These are phyloP conservation scores for Oreochromis aureus DNA, from an alignment of 2,113 vertebrate genomes.

Conservation along the genomic window DNA sequence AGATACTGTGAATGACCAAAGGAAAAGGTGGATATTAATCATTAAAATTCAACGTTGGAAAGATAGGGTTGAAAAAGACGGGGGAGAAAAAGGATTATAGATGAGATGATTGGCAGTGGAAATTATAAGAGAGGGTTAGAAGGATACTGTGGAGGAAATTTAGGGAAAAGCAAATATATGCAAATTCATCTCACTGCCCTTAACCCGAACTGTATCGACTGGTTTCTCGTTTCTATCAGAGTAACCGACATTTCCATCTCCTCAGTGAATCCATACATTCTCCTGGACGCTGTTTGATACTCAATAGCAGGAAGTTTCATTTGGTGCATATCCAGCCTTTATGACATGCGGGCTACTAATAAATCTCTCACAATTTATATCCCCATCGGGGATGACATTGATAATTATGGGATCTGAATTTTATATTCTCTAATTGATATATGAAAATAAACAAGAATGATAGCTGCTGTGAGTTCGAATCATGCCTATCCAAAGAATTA, in stretches of 20 bases:
- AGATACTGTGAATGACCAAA: background rate
- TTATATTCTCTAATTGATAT: slow-evolving; percentile 65
- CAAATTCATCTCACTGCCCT: slow-evolving; percentile 18
- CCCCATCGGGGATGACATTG: slow-evolving; percentile 41
- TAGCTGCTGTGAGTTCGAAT: slow-evolving; percentile 46
- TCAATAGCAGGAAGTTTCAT: slow-evolving; percentile 14
- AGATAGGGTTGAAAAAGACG: slow-evolving; percentile 4
- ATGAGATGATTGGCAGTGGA: slow-evolving; percentile 37
- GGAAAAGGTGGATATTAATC: background rate
- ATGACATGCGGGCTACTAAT: slow-evolving; percentile 34
- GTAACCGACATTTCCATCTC: slow-evolving; percentile 27
- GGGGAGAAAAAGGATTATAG: slow-evolving; percentile 12
- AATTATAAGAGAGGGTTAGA: slow-evolving; percentile 16
- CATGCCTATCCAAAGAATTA: slow-evolving; percentile 59
- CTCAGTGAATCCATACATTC: background rate
- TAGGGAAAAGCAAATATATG: slow-evolving; percentile 20
- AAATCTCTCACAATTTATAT: slow-evolving; percentile 23
- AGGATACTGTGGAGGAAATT: background rate
- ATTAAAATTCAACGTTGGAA: slow-evolving; percentile 42
- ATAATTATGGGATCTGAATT: slow-evolving; percentile 51
- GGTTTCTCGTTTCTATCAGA: background rate
- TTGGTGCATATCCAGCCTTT: slow-evolving; percentile 8
- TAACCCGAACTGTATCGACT: background rate
- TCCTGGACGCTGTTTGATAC: background rate
- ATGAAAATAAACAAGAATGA: slow-evolving; percentile 65